phyloP scores from a whole-genome alignment of 92 coral and sea anemone genomes.

The Umimayanthus kanabou region DNA sequence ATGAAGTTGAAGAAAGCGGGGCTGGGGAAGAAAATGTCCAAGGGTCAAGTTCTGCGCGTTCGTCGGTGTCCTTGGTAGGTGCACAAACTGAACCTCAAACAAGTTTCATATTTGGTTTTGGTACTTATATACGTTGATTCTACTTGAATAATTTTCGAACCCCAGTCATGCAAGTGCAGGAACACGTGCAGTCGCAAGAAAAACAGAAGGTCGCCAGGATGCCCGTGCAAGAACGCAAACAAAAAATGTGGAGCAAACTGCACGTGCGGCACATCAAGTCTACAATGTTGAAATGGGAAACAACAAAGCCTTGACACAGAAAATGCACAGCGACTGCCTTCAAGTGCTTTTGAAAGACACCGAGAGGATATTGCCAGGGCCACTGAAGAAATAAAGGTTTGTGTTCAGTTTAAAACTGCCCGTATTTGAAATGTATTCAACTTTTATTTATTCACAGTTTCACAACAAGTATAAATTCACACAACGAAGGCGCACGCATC shows the following conservation, averaged over 20 bases:
- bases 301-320: not conserved
- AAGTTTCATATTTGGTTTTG: constrained; percentile 5
- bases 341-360: constrained; percentile 47
- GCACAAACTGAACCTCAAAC: not conserved
- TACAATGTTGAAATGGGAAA: constrained; percentile 28
- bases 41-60: constrained; percentile 13
- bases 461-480: not conserved
- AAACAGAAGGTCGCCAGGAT: constrained; percentile 36
- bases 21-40: not conserved
- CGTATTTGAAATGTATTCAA: not conserved
- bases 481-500: not conserved
- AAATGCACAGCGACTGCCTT: constrained; percentile 31
- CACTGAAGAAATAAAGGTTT: constrained; percentile 41
- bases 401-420: not conserved
- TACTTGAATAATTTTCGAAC: constrained; percentile 12
- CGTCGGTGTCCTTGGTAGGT: constrained; percentile 4
- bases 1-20: not conserved
- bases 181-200: constrained; percentile 42
- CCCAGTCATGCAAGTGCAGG: constrained; percentile 41
- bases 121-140: constrained; percentile 3
- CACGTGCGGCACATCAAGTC: constrained; percentile 33
- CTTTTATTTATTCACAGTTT: not conserved
- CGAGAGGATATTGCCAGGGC: constrained; percentile 26
- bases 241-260: constrained; percentile 40
- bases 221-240: constrained; percentile 43